phyloP scores from a whole-genome alignment of 2,797 vertebrate genomes.

The Crax fasciolata region DNA sequence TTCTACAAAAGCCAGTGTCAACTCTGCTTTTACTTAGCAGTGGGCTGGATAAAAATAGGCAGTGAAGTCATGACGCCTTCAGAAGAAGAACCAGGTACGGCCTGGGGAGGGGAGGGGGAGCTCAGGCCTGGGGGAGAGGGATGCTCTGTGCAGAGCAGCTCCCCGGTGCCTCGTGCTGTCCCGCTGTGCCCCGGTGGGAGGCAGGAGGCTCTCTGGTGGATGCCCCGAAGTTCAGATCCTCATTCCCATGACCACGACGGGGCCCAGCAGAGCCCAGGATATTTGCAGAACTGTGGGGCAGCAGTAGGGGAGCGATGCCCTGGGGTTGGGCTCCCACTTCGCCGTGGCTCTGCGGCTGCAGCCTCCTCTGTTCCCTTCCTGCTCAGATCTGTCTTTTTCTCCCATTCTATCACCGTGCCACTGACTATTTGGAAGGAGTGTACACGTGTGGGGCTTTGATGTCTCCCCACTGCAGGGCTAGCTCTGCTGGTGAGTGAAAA shows the following conservation, averaged over 20 bases:
- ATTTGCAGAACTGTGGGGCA: not conserved
- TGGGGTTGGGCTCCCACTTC: constrained; percentile 5
- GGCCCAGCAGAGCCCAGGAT: constrained; percentile 17
- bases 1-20: constrained; percentile 35
- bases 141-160: fast-evolving
- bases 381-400: not conserved
- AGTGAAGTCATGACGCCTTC: constrained; percentile 49
- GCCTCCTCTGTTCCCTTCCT: not conserved
- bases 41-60: constrained; percentile 72
- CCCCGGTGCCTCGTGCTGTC: not conserved
- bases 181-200: not conserved
- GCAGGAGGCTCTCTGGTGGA: constrained; percentile 18
- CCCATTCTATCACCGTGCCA: fast-evolving
- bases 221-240: not conserved
- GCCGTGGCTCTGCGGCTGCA: not conserved
- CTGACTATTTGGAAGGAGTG: not conserved
- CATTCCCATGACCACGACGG: fast-evolving
- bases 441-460: not conserved
- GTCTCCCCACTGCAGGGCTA: not conserved
- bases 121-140: not conserved
- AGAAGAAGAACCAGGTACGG: constrained; percentile 57
- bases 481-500: not conserved
- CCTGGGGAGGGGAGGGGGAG: constrained; percentile 23
- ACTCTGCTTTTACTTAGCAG: constrained; percentile 70
- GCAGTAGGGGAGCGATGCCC: not conserved